Evolutionary conservation across 1,140 invertebrate species (phyloP), one percentile per base, ranked within the genome.

Genomic region (Drosophila bocki): DNA sequence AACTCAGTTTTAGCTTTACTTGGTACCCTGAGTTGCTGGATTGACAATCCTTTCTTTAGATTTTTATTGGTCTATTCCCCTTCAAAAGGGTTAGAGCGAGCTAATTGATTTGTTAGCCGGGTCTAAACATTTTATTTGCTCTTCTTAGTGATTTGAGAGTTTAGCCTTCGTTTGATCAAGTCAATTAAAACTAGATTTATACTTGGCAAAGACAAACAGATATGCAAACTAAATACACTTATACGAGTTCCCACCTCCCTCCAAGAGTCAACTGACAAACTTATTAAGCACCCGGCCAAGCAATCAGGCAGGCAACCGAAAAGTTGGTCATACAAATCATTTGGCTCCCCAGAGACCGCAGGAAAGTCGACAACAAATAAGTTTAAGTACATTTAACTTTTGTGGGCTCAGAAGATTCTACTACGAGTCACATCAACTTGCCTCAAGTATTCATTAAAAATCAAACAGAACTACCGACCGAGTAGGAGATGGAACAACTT

Each of bases 381-480:
- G 78, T 80, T 80, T 80, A 80, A 80, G 78, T 80, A 75, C 78
- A 75, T 75, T 80, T 80, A 80, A 80, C 78, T 80, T 80, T 79
- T 79, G 75, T 72, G 76, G 76, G 45, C 56, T 26, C 13, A 7
- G 39, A 33, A 67, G 56, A 56, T 33, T 57, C 74, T 67, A 11
- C 41, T 11, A 39, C 41, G 59, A 72, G 42, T 45, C 19, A 37
- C 39, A 19, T 68, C 48, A 63, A 79, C 32, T 65, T 79, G 67
- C 67, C 76, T 74, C 69, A 51, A 79, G 77, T 60, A 79, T 79
- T 80, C 78, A 75, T 80, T 80, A 80, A 80, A 80, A 80, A 80
- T 80, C 78, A 80, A 80, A 80, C 69, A 80, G 74, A 80, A 80
- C 48, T 62, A 44, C 26, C 11, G 19, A 44, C 26, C 11, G 19